Evolutionary conservation across 2,888 invertebrate species (phyloP).

Genomic region (Andricus quercusramuli): DNA sequence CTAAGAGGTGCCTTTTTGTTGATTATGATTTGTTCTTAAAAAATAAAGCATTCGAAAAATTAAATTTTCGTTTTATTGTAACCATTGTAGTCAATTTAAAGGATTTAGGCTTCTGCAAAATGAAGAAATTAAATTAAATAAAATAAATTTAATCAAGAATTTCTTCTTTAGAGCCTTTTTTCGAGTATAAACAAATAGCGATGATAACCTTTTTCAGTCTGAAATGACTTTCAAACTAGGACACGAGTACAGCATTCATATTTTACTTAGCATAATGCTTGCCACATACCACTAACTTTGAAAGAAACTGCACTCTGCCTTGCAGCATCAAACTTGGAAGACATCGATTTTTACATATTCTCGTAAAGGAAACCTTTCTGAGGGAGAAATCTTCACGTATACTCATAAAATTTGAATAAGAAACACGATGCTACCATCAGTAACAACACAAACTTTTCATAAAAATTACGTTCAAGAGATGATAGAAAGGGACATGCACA

Average conservation of each 20-base stretch:
- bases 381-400: neutral
- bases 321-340: neutral
- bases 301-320: constrained; percentile 3
- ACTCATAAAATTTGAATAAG: neutral
- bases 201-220: neutral
- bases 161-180: neutral
- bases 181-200: neutral
- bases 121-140: no score
- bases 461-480: neutral
- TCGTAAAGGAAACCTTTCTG: neutral
- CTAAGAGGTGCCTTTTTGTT: no score
- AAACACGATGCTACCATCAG: neutral
- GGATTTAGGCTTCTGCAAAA: no score
- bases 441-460: neutral
- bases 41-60: no score
- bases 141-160: neutral
- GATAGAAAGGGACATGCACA: neutral
- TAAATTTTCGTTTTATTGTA: no score
- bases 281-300: neutral
- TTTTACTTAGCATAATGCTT: neutral
- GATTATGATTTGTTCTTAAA: no score
- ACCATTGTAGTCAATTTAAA: no score
- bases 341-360: neutral
- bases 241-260: neutral
- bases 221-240: neutral